A percentile compares a stretch with the other conserved stretches of the same genome.
These are phyloP conservation scores for Ptyas mucosa DNA, from an alignment of 2,113 vertebrate species.

Conservation along the genomic window DNA sequence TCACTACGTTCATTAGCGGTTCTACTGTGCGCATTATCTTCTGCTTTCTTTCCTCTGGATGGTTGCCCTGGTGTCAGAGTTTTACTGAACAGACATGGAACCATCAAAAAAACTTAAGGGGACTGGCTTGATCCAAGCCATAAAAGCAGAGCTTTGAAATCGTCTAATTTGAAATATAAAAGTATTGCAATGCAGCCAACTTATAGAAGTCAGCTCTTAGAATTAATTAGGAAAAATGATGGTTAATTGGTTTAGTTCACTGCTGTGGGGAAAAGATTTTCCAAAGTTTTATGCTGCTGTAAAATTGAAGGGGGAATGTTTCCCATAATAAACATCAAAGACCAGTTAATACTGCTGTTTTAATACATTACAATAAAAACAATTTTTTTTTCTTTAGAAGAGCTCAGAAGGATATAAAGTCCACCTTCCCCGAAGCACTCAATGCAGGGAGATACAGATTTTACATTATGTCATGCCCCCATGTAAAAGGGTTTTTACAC, in stretches of 20 bases:
- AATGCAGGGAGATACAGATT: not conserved
- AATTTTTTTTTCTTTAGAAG: not conserved
- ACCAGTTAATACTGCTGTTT: not conserved
- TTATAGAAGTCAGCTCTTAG: not conserved
- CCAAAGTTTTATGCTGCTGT: not conserved
- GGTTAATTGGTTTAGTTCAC: not conserved
- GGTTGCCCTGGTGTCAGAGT: not conserved
- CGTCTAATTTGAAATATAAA: not conserved
- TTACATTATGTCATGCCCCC: not conserved
- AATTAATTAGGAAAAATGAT: not conserved
- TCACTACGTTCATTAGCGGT: not conserved
- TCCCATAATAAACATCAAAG: not conserved
- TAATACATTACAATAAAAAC: not conserved
- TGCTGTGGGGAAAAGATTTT: not conserved
- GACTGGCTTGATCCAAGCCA: not conserved
- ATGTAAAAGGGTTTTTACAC: not conserved
- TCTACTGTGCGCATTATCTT: constrained; percentile 1
- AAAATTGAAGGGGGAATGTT: not conserved
- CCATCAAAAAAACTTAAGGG: not conserved
- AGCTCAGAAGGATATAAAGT: not conserved
- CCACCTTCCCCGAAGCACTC: not conserved
- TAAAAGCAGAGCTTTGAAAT: not conserved
- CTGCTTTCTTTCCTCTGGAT: not conserved
- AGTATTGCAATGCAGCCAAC: not conserved
- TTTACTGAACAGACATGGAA: not conserved